Conservation (phyloP, 2,888 invertebrate genomes). For the Acanthoscelides obtectus region DNA sequence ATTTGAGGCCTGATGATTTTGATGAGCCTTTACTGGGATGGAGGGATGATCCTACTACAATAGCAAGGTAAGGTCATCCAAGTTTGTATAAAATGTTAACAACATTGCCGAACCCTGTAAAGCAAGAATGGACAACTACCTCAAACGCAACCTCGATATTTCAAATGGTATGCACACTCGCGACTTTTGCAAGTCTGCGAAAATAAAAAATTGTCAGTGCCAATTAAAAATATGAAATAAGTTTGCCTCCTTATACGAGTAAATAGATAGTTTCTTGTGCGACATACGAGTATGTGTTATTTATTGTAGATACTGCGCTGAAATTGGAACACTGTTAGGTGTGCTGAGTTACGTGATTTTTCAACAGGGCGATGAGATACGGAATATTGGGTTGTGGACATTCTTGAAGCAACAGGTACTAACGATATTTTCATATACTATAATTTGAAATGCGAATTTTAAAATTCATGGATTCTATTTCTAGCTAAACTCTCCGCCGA, state of each 20-base stretch:
- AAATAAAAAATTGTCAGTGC: too few species aligned
- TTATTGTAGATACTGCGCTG: constrained; percentile 64
- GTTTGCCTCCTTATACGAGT: too few species aligned
- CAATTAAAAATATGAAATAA: too few species aligned
- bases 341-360: constrained; percentile 84
- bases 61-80: constrained; percentile 39
- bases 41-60: constrained; percentile 52
- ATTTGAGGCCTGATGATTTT: constrained; percentile 73
- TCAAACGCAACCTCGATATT: too few species aligned
- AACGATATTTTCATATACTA: not conserved
- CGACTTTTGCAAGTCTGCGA: too few species aligned
- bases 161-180: too few species aligned
- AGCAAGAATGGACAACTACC: too few species aligned
- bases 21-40: constrained; percentile 53
- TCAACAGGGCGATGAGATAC: constrained; percentile 91
- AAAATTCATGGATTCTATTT: constrained; percentile 30
- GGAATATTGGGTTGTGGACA: constrained; percentile 86
- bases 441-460: not conserved
- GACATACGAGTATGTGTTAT: too few species aligned
- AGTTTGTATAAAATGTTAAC: too few species aligned
- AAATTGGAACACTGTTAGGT: constrained; percentile 79
- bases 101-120: too few species aligned
- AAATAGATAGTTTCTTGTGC: too few species aligned
- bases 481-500: constrained; percentile 90
- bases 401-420: constrained; percentile 87